A percentile compares a stretch with the other conserved stretches of the same genome.
These are phyloP conservation scores for Pseudomugil tenellus DNA, from an alignment of 2,797 vertebrate species.

Conservation along the genomic window DNA sequence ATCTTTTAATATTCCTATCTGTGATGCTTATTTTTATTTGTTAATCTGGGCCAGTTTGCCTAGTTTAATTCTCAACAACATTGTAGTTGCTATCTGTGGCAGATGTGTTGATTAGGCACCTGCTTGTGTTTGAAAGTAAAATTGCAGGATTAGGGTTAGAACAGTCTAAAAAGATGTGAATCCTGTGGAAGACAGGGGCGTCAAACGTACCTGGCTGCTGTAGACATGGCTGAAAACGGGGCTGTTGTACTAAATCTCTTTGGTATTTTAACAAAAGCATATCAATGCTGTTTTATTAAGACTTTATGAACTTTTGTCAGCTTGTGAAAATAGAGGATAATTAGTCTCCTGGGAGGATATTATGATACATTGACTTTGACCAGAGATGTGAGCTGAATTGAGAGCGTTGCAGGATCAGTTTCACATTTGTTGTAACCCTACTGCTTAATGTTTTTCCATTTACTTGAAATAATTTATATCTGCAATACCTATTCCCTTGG, in stretches of 20 bases:
- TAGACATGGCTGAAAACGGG: not conserved
- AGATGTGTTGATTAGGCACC: no score
- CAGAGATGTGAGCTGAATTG: constrained; percentile 28
- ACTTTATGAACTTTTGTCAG: not conserved
- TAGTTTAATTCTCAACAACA: no score
- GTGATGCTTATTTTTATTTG: no score
- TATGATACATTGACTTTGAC: constrained; percentile 38
- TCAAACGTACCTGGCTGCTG: not conserved
- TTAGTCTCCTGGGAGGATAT: constrained; percentile 19
- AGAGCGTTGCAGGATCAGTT: constrained; percentile 16
- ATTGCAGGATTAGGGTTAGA: no score
- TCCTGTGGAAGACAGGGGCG: no score
- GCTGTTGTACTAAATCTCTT: not conserved
- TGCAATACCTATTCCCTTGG: constrained; percentile 41
- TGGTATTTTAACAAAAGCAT: not conserved
- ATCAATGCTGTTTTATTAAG: not conserved
- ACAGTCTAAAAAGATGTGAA: no score
- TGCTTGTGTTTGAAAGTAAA: no score
- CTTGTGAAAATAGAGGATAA: not conserved
- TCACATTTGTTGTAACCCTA: constrained; percentile 35
- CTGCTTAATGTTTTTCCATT: constrained; percentile 31
- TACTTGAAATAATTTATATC: constrained; percentile 33
- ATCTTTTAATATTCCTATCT: no score
- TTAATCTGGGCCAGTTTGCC: no score
- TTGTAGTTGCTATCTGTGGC: no score